Evolutionary conservation across 92 coral and sea anemone species (phyloP), one percentile per base, ranked within the genome.

Genomic region (Heteractis magnifica): DNA sequence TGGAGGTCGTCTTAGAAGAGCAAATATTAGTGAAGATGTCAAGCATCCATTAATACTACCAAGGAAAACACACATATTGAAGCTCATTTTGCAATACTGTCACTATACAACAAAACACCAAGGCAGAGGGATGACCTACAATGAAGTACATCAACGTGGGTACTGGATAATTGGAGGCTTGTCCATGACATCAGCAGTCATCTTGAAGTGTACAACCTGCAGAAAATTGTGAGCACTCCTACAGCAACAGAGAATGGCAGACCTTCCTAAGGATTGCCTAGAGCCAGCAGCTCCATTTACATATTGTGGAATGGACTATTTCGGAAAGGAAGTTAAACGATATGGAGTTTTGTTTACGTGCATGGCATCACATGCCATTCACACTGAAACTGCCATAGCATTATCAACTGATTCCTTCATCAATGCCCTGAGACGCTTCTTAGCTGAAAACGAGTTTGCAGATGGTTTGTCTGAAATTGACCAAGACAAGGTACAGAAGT

Each of bases 41-140:
- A 85, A 78, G 75, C 83, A 87, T 52, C 90, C 83, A 59, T 13
- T 82, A 4, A 77, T 87, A 48, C 51, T n/a, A n/a, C n/a, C n/a
- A n/a, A n/a, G n/a, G n/a, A n/a, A n/a, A n/a, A n/a, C n/a, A n/a
- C n/a, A 87, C 49, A 72, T 81, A 23, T 56, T 86, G 34, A n/a
- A 81, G 82, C 53, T 87, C 19, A 75, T 87, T 20, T 60, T 81
- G 48, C n/a, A 76, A 14, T 72, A 87, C 76, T 81, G 77, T 51
- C 90, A 87, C 50, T 78, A 19, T 44, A 51, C 71, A n/a, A 87
- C 78, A 75, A 85, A 81, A 55, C 89, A 89, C 52, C 89, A 86
- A 79, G 92, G 92, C 78, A 79, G 81, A 56, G 92, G 92, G 23
- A 89, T 89, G 87, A 89, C 92, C 51, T 86, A 70, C 76, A 85